These are phyloP conservation scores for Pilophorus perplexus DNA, from an alignment of 2,888 invertebrate species.

Conservation along the genomic window DNA sequence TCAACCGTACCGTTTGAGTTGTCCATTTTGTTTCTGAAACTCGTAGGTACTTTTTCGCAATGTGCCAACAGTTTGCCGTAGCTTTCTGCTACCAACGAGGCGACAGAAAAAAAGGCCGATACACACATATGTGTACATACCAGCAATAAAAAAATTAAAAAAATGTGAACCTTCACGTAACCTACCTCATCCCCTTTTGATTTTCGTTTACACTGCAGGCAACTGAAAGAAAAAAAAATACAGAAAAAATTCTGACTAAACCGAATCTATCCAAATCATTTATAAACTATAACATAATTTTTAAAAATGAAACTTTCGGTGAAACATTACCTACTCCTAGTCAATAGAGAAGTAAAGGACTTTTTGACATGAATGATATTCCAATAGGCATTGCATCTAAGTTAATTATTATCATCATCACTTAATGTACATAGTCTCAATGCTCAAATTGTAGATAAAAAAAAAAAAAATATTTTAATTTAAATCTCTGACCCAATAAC, in stretches of 20 bases:
- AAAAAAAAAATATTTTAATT: slow-evolving; percentile 37
- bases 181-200: background rate
- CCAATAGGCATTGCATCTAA: slow-evolving; percentile 30
- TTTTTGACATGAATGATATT: slow-evolving; percentile 33
- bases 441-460: slow-evolving; percentile 43
- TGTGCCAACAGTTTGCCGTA: too few species aligned
- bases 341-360: slow-evolving; percentile 26
- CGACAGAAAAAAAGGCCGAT: too few species aligned
- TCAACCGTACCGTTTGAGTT: too few species aligned
- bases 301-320: slow-evolving; percentile 18
- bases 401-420: slow-evolving; percentile 30
- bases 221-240: slow-evolving; percentile 26
- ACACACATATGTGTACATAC: too few species aligned
- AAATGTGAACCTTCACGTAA: too few species aligned
- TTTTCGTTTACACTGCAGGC: slow-evolving; percentile 34
- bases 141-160: too few species aligned
- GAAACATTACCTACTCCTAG: slow-evolving; percentile 34
- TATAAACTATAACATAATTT: slow-evolving; percentile 11
- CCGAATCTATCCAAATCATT: slow-evolving; percentile 20
- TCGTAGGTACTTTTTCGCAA: too few species aligned
- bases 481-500: slow-evolving; percentile 36
- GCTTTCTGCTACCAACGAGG: too few species aligned
- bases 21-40: too few species aligned
- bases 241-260: slow-evolving; percentile 6
- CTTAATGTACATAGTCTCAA: slow-evolving; percentile 46